A percentile compares a stretch with the other conserved stretches of the same genome.
These are phyloP conservation scores for Latheticus oryzae DNA, from an alignment of 2,888 invertebrate genomes.

Conservation along the genomic window DNA sequence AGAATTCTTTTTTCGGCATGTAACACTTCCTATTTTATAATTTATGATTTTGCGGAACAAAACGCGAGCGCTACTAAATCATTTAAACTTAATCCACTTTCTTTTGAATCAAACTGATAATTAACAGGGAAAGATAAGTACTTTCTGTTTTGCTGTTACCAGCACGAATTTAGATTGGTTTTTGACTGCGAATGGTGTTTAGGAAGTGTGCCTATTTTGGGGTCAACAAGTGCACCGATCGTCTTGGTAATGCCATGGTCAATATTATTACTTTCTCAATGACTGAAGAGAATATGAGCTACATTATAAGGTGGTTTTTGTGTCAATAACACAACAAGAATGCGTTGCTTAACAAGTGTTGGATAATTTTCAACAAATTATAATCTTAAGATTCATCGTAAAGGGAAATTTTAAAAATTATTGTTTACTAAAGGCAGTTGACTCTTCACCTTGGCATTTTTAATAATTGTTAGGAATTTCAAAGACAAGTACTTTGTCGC, in stretches of 20 bases:
- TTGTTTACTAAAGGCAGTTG: no score
- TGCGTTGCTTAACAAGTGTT: no score
- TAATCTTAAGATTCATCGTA: no score
- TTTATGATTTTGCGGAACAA: slow-evolving; percentile 17
- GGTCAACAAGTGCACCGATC: slow-evolving; percentile 25
- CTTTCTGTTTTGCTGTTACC: slow-evolving; percentile 21
- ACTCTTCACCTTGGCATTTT: no score
- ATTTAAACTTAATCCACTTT: slow-evolving; percentile 26
- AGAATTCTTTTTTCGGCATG: slow-evolving; percentile 23
- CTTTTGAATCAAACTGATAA: slow-evolving; percentile 15
- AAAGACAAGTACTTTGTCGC: no score
- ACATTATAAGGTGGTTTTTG: slow-evolving; percentile 31
- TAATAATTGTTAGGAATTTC: no score
- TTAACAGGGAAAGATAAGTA: slow-evolving; percentile 6
- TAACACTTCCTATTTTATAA: slow-evolving; percentile 30
- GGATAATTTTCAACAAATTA: no score
- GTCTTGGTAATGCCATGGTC: slow-evolving; percentile 36
- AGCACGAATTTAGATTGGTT: not conserved
- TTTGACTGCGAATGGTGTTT: no score
- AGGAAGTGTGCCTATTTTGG: slow-evolving; percentile 17
- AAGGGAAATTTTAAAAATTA: no score
- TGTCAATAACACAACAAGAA: slow-evolving; percentile 30
- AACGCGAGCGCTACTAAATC: slow-evolving; percentile 20
- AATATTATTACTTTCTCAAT: slow-evolving; percentile 40
- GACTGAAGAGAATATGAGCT: slow-evolving; percentile 19